phyloP scores from a whole-genome alignment of 2,888 invertebrate species.

The Ditula angustiorana region DNA sequence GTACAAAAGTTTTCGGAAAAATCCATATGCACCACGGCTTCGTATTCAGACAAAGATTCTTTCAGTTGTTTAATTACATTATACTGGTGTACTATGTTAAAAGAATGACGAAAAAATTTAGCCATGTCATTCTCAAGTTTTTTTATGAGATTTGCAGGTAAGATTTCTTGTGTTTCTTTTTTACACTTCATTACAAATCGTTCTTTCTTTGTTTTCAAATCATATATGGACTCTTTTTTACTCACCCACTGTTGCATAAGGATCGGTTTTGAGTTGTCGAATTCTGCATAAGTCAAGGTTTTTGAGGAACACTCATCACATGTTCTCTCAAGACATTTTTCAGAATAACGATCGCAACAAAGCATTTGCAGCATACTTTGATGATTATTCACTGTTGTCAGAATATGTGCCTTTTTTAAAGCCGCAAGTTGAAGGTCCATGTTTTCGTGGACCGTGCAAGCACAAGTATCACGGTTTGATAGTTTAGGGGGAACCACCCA shows the following conservation, averaged over 20 bases:
- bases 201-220: conserved; percentile 40
- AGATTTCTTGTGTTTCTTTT: conserved; percentile 10
- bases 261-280: conserved; percentile 16
- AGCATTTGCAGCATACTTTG: conserved; percentile 27
- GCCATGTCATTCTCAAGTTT: conserved; percentile 34
- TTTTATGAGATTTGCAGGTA: too few species aligned
- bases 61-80: conserved; percentile 41
- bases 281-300: conserved; percentile 31
- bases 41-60: conserved; percentile 41
- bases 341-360: conserved; percentile 40
- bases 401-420: conserved; percentile 34
- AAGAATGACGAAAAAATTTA: conserved; percentile 41
- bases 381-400: conserved; percentile 34
- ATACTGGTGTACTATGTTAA: conserved; percentile 43
- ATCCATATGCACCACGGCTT: conserved; percentile 43
- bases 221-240: conserved; percentile 37
- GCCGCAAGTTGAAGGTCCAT: conserved; percentile 33
- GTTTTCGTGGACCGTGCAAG: conserved; percentile 37
- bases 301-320: conserved; percentile 32
- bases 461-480: conserved; percentile 39
- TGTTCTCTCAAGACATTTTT: conserved; percentile 36
- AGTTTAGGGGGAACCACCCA: conserved; percentile 38
- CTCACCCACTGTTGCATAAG: conserved; percentile 38
- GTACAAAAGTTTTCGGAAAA: conserved; percentile 41
- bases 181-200: conserved; percentile 23